Evolutionary conservation across 23 tunicate species (phyloP).

Genomic region (Diplosoma virens): DNA sequence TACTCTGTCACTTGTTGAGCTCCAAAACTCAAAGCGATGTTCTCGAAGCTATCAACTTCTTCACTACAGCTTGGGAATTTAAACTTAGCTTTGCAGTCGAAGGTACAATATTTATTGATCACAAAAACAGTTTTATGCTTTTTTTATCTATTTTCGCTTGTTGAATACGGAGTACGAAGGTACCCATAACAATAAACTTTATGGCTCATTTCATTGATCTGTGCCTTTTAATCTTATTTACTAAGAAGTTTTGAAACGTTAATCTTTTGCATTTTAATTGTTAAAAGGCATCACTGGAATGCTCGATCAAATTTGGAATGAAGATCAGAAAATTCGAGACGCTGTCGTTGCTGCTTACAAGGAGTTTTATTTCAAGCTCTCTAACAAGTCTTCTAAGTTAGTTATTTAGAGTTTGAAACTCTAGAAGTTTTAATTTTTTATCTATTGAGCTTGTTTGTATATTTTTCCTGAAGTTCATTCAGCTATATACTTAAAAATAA

Average conservation of each 20-base stretch:
- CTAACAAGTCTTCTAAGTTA: constrained; percentile 2
- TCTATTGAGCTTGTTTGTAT: no score
- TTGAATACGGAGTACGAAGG: no score
- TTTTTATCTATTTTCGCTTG: neutral
- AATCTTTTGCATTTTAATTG: no score
- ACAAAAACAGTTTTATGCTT: neutral
- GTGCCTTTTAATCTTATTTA: no score
- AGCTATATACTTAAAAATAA: no score
- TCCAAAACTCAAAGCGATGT: constrained; percentile 71
- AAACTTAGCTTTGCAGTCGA: constrained; percentile 57
- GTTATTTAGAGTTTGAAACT: neutral
- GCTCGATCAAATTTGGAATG: constrained; percentile 86
- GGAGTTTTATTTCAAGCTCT: constrained; percentile 53
- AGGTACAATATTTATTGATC: constrained; percentile 32
- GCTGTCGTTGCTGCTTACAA: constrained; percentile 86
- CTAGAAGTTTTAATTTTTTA: no score
- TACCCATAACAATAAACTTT: no score
- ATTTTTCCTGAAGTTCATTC: no score
- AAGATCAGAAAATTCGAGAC: constrained; percentile 74
- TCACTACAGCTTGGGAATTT: constrained; percentile 81
- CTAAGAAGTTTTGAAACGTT: no score
- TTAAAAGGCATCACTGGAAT: constrained; percentile 55
- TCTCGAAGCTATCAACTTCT: constrained; percentile 82
- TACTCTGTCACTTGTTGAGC: constrained; percentile 57
- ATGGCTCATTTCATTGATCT: no score